A percentile compares a stretch with the other conserved stretches of the same genome.
Conservation (phyloP, 1,140 invertebrate species). For the Drosophila teissieri region DNA sequence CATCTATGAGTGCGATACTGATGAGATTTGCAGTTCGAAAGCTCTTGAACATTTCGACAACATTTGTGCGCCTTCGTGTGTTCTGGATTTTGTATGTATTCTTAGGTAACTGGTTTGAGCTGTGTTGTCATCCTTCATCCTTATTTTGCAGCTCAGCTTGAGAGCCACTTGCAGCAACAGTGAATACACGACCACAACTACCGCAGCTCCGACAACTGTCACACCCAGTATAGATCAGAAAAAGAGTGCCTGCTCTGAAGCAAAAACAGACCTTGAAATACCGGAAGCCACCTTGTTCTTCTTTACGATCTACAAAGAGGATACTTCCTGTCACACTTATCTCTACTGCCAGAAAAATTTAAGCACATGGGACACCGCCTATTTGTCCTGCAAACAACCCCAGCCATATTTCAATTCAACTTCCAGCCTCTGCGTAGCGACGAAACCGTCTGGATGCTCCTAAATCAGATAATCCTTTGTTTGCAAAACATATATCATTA, state of each 20-base stretch:
- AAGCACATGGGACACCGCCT: neutral
- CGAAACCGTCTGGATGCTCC: slow-evolving; percentile 14
- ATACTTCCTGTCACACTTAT: slow-evolving; percentile 18
- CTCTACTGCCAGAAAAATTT: slow-evolving; percentile 18
- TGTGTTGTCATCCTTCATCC: neutral
- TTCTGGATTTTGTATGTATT: slow-evolving; percentile 4
- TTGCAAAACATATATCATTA: neutral
- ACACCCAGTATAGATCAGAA: neutral
- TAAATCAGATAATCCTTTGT: too few relatives aligned
- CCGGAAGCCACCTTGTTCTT: slow-evolving; percentile 1
- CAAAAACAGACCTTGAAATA: neutral
- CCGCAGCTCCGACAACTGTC: slow-evolving; percentile 5
- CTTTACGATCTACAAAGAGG: neutral
- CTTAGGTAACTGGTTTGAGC: neutral
- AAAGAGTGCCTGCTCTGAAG: neutral
- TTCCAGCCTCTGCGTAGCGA: neutral
- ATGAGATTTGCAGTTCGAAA: slow-evolving; percentile 20
- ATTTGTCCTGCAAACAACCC: neutral
- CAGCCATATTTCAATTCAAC: slow-evolving; percentile 5
- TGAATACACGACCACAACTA: slow-evolving; percentile 11
- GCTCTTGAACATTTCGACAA: fast-evolving
- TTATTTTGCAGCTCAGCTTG: neutral
- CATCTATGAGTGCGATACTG: slow-evolving; percentile 6
- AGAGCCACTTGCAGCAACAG: slow-evolving; percentile 9
- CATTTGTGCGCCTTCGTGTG: slow-evolving; percentile 21